Percentiles rank a stretch among this genome's conserved stretches.
Conservation (phyloP, 2,888 invertebrate species). For the Odontomyia ornata region DNA sequence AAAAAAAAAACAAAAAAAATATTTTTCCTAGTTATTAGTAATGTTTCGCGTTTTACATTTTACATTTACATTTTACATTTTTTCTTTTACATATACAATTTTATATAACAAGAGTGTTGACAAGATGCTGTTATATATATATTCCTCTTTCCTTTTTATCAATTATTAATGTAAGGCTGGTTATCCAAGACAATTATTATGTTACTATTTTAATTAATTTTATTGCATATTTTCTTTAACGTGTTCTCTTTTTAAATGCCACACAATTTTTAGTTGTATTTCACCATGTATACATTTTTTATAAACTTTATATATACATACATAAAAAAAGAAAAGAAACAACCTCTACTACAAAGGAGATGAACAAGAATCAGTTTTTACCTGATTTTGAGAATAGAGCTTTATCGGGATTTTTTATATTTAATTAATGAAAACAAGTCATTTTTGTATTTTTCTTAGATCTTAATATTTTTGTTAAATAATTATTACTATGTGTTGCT, state of each 20-base stretch:
- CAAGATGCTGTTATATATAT: slow-evolving; percentile 48
- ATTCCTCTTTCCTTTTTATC: slow-evolving; percentile 52
- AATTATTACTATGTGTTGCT: slow-evolving; percentile 43
- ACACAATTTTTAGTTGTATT: slow-evolving; percentile 46
- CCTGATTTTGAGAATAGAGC: slow-evolving; percentile 34
- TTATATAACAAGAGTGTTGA: slow-evolving; percentile 45
- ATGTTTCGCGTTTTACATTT: slow-evolving; percentile 36
- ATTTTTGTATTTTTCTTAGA: slow-evolving; percentile 42
- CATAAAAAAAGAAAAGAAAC: slow-evolving; percentile 24
- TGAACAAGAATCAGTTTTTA: slow-evolving; percentile 27
- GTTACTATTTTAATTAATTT: slow-evolving; percentile 51
- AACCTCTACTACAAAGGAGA: slow-evolving; percentile 12
- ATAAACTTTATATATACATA: slow-evolving; percentile 32
- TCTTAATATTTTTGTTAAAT: slow-evolving; percentile 41
- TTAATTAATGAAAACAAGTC: slow-evolving; percentile 39
- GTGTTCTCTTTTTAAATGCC: slow-evolving; percentile 48
- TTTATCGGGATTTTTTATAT: slow-evolving; percentile 40
- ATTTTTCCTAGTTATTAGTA: slow-evolving; percentile 49
- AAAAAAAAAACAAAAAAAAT: slow-evolving; percentile 50
- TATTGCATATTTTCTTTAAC: slow-evolving; percentile 47
- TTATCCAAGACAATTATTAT: slow-evolving; percentile 64
- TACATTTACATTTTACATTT: slow-evolving; percentile 41
- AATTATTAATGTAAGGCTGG: slow-evolving; percentile 61
- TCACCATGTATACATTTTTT: slow-evolving; percentile 45
- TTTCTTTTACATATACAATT: slow-evolving; percentile 43